phyloP scores from a whole-genome alignment of 2,888 invertebrate species.

The Drosophila leonis region DNA sequence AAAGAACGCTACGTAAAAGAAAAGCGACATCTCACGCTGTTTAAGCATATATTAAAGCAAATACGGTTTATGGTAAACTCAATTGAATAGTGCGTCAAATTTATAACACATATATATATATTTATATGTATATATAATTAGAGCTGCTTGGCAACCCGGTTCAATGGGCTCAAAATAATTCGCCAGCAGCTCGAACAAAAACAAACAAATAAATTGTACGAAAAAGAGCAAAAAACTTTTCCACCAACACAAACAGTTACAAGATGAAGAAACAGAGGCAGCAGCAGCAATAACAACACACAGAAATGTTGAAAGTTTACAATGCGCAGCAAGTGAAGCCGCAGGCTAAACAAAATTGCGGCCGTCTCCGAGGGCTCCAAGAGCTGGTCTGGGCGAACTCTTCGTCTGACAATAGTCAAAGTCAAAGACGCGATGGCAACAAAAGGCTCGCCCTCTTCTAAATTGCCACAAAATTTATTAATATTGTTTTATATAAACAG shows the following conservation, averaged over 20 bases:
- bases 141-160: slow-evolving; percentile 49
- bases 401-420: slow-evolving; percentile 48
- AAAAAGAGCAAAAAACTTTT: slow-evolving; percentile 69
- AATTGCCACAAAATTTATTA: slow-evolving; percentile 77
- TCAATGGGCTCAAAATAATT: slow-evolving; percentile 63
- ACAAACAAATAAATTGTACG: slow-evolving; percentile 76
- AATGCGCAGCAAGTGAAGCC: slow-evolving; percentile 58
- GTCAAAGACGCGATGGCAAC: slow-evolving; percentile 54
- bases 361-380: neutral
- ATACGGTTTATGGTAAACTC: slow-evolving; percentile 45
- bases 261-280: slow-evolving; percentile 7
- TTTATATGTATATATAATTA: slow-evolving; percentile 61
- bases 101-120: slow-evolving; percentile 23
- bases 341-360: slow-evolving; percentile 37
- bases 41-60: slow-evolving; percentile 34
- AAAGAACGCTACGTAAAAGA: neutral
- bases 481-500: slow-evolving; percentile 75
- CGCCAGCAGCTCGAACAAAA: slow-evolving; percentile 47
- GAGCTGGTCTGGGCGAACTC: slow-evolving; percentile 1
- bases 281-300: slow-evolving; percentile 44
- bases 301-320: slow-evolving; percentile 65
- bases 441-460: slow-evolving; percentile 53
- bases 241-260: slow-evolving; percentile 37
- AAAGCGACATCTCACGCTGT: slow-evolving; percentile 27
- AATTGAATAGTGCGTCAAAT: slow-evolving; percentile 65